phyloP scores from a whole-genome alignment of 1,140 invertebrate genomes.

The Leptinotarsa lineolata region DNA sequence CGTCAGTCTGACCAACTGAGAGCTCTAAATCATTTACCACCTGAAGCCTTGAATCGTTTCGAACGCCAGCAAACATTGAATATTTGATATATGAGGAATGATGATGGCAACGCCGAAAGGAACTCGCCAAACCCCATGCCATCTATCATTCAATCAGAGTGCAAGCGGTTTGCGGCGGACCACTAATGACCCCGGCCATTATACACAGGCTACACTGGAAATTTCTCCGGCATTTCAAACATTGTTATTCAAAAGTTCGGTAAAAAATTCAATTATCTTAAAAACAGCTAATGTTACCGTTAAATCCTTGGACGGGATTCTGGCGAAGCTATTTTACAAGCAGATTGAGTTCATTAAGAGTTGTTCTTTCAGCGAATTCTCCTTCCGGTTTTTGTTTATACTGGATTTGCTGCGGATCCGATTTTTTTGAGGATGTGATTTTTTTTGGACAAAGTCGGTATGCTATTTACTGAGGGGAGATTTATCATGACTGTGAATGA shows the following conservation, averaged over 20 bases:
- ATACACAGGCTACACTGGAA: constrained; percentile 10
- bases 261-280: constrained; percentile 13
- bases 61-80: background rate
- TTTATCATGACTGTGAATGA: too few species aligned
- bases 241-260: constrained; percentile 5
- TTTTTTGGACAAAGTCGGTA: background rate
- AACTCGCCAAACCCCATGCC: background rate
- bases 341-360: constrained; percentile 3
- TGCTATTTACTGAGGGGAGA: too few species aligned
- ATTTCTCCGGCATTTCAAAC: background rate
- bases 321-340: background rate
- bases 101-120: constrained; percentile 7
- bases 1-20: background rate
- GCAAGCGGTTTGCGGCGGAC: constrained; percentile 8
- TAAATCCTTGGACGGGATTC: background rate
- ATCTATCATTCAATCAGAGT: constrained; percentile 15
- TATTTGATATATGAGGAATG: constrained; percentile 14
- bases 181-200: constrained; percentile 30
- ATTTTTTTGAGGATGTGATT: background rate
- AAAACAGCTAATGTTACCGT: constrained; percentile 13
- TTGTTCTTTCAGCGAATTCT: background rate
- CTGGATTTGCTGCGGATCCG: background rate
- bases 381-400: constrained; percentile 9
- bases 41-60: background rate
- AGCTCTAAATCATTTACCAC: background rate